These are phyloP conservation scores for Scatophagus argus DNA, from an alignment of 2,113 vertebrate species.

Conservation along the genomic window DNA sequence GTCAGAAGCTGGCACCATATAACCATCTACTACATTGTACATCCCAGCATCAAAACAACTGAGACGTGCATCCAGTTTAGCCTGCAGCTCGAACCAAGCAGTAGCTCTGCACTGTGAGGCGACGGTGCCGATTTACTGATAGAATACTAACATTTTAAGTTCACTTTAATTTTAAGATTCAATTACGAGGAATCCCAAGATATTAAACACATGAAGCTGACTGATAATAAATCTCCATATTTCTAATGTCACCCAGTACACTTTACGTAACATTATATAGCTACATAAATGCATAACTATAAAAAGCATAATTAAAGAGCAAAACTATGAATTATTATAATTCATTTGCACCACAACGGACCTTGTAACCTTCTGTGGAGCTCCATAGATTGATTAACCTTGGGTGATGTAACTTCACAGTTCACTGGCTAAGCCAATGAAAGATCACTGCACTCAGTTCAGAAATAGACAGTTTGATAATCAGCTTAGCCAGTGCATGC, in stretches of 20 bases:
- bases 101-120: background rate
- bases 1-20: background rate
- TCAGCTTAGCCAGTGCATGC: constrained; percentile 60
- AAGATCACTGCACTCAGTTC: constrained; percentile 63
- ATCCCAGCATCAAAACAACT: background rate
- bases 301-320: too few relatives aligned
- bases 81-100: background rate
- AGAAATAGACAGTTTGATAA: constrained; percentile 76
- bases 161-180: background rate
- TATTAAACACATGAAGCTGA: background rate
- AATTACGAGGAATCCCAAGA: background rate
- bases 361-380: constrained; percentile 13
- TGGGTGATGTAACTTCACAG: constrained; percentile 59
- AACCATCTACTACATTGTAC: constrained; percentile 3
- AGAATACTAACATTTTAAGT: background rate
- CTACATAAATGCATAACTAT: too few relatives aligned
- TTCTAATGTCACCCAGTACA: too few relatives aligned
- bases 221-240: too few relatives aligned
- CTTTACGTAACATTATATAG: too few relatives aligned
- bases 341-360: constrained; percentile 11
- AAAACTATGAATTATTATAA: too few relatives aligned
- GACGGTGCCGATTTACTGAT: background rate
- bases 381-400: constrained; percentile 51
- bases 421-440: constrained; percentile 59
- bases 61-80: background rate